Evolutionary conservation across 2,888 invertebrate genomes (phyloP).

Genomic region (Eupithecia subfuscata): DNA sequence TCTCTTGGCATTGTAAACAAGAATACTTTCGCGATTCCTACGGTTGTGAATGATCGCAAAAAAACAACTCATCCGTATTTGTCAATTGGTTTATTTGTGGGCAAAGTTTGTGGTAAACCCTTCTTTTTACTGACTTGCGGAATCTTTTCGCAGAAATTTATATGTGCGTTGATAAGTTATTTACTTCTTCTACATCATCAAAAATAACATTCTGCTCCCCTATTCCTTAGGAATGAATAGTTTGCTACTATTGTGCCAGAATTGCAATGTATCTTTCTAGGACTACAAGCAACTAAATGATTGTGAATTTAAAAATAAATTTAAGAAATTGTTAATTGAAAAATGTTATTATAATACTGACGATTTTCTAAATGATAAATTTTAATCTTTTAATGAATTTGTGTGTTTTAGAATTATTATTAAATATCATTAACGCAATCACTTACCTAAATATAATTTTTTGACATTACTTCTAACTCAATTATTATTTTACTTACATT

Average conservation of each 20-base stretch:
- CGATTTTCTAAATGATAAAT: too few species aligned
- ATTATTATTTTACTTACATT: too few species aligned
- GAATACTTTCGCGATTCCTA: slow-evolving; percentile 62
- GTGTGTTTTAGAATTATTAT: too few species aligned
- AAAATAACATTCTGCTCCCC: not conserved
- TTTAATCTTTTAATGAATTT: too few species aligned
- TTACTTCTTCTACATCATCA: not conserved
- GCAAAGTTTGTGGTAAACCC: slow-evolving; percentile 51
- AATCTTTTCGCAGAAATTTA: slow-evolving; percentile 33
- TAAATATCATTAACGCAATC: too few species aligned
- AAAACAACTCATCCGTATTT: slow-evolving; percentile 67
- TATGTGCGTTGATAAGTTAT: slow-evolving; percentile 21
- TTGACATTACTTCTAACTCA: too few species aligned
- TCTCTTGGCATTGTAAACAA: slow-evolving; percentile 70
- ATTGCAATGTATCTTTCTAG: not conserved
- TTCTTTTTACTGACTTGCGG: slow-evolving; percentile 45
- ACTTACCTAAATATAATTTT: too few species aligned
- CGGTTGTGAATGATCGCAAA: slow-evolving; percentile 66
- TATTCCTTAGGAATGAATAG: not conserved
- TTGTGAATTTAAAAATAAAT: too few species aligned
- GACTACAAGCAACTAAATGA: too few species aligned
- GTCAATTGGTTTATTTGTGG: slow-evolving; percentile 65
- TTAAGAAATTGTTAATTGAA: too few species aligned
- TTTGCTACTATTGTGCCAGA: not conserved
- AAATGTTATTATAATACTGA: too few species aligned